Evolutionary conservation across 2,888 invertebrate species (phyloP).

Genomic region (Tipula unca): DNA sequence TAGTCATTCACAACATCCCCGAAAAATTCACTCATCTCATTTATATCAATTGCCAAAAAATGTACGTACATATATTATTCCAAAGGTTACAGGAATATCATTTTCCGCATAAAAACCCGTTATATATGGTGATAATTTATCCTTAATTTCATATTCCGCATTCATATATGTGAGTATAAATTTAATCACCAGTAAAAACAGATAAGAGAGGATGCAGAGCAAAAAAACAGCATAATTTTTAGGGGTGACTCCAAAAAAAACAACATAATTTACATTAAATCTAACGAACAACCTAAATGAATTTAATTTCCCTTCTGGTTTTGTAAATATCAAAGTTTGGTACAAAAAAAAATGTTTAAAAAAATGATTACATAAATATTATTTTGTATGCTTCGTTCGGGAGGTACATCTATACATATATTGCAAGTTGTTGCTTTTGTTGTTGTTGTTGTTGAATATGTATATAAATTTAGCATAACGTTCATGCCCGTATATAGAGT

Average conservation of each 20-base stretch:
- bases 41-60: background rate
- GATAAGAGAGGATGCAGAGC: background rate
- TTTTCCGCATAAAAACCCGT: background rate
- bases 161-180: background rate
- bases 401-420: too few relatives aligned
- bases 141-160: background rate
- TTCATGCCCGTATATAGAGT: background rate
- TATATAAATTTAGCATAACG: background rate
- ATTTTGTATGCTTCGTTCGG: background rate
- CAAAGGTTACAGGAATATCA: background rate
- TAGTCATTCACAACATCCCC: background rate
- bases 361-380: background rate
- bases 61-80: background rate
- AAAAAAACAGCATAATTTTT: background rate
- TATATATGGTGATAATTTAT: background rate
- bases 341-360: too few relatives aligned
- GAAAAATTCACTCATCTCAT: background rate
- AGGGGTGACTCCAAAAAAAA: background rate
- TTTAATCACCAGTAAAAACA: background rate
- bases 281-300: background rate
- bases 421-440: background rate
- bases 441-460: background rate
- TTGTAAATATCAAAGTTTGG: background rate
- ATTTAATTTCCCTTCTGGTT: background rate
- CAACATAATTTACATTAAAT: background rate